These are phyloP conservation scores for Porites lobata DNA, from an alignment of 92 coral and sea anemone genomes.

Conservation along the genomic window DNA sequence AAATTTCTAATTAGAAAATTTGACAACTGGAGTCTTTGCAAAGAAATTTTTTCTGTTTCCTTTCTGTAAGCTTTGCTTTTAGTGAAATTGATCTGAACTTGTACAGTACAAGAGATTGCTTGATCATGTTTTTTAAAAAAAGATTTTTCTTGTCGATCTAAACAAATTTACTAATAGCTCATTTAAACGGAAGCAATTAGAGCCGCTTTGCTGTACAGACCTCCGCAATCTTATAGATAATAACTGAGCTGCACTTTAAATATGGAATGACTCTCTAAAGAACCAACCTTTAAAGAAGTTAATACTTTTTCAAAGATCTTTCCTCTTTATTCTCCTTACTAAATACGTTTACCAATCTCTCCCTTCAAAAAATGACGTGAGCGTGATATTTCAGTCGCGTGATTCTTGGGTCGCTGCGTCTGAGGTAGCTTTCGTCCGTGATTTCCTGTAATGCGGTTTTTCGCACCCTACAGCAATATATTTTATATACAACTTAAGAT, in stretches of 20 bases:
- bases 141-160: neutral
- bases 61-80: too few species aligned
- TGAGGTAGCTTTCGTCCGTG: constrained; percentile 23
- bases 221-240: neutral
- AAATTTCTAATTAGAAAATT: too few species aligned
- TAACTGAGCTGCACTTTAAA: neutral
- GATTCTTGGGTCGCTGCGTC: constrained; percentile 14
- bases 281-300: too few species aligned
- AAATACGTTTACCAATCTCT: too few species aligned
- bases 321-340: too few species aligned
- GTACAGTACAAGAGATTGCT: neutral
- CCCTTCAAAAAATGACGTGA: constrained; percentile 17
- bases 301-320: too few species aligned
- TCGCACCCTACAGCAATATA: neutral
- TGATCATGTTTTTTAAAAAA: neutral
- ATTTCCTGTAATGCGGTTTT: constrained; percentile 20
- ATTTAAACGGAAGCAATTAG: neutral
- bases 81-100: too few species aligned
- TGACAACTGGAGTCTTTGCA: neutral
- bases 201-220: neutral
- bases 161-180: constrained; percentile 5
- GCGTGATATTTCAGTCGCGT: neutral
- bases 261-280: neutral
- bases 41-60: too few species aligned
- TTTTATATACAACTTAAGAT: constrained; percentile 7